Base-by-base conservation (phyloP, 2,113 vertebrate species). In the Uria aalge region DNA sequence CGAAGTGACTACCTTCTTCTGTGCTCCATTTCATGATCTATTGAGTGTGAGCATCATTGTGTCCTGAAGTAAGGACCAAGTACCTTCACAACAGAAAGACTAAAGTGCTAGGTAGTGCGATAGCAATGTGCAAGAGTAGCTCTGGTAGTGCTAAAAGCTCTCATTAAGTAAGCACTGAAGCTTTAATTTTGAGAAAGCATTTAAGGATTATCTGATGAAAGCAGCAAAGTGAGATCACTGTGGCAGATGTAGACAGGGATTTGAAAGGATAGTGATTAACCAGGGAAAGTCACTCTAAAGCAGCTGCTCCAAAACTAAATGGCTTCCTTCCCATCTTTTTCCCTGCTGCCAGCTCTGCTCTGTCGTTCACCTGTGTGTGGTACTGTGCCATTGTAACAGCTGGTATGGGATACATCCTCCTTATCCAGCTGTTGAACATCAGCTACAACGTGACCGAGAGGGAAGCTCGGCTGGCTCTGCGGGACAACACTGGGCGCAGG, bases 341-440 rank as follows among this genome's bases (percentile, higher is more conserved):
- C 72, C 56, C 66, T 74, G 40, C 59, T 84, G 57, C 47, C 98
- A 99, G 99, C 96, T 97, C 98, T 13, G 99, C 99, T 6, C 98
- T 99, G 81, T 98, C 98, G 63, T 99, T 99, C 98, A 99, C 99
- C 96, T 99, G 99, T 67, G 99, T 98, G 41, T 99, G 99, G 99
- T 99, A 99, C 98, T 98, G 99, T 95, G 98, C 98, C 75, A 98
- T 99, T n/a, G 98, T 99, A 96, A 99, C 99, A 0, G 98, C 96
- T 5, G 99, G 99, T 34, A 97, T 99, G 97, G 98, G 99, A 84
- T 99, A 99, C 97, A 98, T 99, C 95, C 98, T 99, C 92, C 55
- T 99, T 34, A 98, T 99, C 78, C 99, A 99, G 98, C 91, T 99
- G 66, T 97, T 99, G 86, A 99, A 99, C 96, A 97, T 99, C 98